phyloP scores from a whole-genome alignment of 2,797 vertebrate species.

The Cirrhinus molitorella region DNA sequence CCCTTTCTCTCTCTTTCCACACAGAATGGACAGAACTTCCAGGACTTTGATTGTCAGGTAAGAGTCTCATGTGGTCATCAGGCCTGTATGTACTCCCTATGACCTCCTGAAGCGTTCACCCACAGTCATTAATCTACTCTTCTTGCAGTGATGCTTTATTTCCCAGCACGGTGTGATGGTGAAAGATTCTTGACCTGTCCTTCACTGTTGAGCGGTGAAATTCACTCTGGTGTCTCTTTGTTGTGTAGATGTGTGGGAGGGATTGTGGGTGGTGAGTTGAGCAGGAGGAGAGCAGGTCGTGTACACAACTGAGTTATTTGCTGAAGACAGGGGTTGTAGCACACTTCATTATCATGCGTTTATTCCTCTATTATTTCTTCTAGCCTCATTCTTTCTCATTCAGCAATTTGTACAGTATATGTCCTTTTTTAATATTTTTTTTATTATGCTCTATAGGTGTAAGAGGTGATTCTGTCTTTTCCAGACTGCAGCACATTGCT shows the following conservation, averaged over 20 bases:
- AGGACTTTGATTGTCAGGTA: constrained; percentile 96
- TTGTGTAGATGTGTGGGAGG: constrained; percentile 36
- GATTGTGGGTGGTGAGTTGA: constrained; percentile 41
- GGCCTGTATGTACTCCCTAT: background rate
- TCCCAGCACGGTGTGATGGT: constrained; percentile 8
- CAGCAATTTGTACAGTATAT: no score
- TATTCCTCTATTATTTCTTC: background rate
- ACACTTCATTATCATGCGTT: background rate
- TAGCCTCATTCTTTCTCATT: background rate
- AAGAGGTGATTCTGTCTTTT: background rate
- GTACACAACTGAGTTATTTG: background rate
- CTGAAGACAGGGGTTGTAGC: constrained; percentile 1
- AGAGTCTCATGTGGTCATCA: constrained; percentile 59
- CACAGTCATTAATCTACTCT: constrained; percentile 8
- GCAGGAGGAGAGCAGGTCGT: constrained; percentile 18
- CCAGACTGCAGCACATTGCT: background rate
- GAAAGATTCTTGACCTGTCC: constrained; percentile 33
- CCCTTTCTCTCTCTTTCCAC: constrained; percentile 59
- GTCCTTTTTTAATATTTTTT: no score
- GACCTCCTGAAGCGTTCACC: background rate
- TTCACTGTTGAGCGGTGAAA: constrained; percentile 36
- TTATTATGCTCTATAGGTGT: no score
- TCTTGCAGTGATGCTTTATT: background rate
- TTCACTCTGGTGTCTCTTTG: constrained; percentile 17
- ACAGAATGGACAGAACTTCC: constrained; percentile 91